Conservation (phyloP, 2,113 vertebrate species). For the Embiotoca jacksoni region DNA sequence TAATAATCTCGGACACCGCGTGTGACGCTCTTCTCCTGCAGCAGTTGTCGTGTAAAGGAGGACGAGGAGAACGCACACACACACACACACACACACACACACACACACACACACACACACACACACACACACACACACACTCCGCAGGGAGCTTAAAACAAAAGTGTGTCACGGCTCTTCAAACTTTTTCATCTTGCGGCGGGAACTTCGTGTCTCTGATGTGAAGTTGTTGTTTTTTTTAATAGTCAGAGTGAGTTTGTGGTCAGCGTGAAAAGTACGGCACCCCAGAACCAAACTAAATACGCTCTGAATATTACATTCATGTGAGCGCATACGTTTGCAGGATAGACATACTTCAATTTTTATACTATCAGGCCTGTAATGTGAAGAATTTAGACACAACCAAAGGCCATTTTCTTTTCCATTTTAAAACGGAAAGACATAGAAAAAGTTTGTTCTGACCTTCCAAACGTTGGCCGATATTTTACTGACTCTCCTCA, state of each 20-base stretch:
- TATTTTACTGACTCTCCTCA: too few relatives aligned
- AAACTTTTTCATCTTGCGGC: constrained; percentile 2
- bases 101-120: not conserved
- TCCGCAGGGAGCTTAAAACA: not conserved
- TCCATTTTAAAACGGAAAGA: too few relatives aligned
- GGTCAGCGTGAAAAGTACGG: not conserved
- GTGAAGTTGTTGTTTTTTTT: not conserved
- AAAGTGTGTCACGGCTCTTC: constrained; percentile 14
- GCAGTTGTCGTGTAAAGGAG: constrained; percentile 30
- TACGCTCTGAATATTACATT: too few relatives aligned
- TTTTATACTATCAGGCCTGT: too few relatives aligned
- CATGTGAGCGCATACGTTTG: too few relatives aligned
- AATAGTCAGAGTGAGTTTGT: not conserved
- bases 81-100: not conserved
- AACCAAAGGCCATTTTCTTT: too few relatives aligned
- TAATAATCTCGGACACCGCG: constrained; percentile 53
- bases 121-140: constrained; percentile 7
- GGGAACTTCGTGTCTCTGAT: constrained; percentile 5
- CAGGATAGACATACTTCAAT: too few relatives aligned
- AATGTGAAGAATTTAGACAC: too few relatives aligned
- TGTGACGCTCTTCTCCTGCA: constrained; percentile 29
- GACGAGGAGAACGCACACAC: not conserved
- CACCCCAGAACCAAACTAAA: not conserved
- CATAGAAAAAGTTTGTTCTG: too few relatives aligned
- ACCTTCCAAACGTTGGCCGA: too few relatives aligned